Conservation (phyloP, 2,888 invertebrate species). For the Pandemis cinnamomeana region DNA sequence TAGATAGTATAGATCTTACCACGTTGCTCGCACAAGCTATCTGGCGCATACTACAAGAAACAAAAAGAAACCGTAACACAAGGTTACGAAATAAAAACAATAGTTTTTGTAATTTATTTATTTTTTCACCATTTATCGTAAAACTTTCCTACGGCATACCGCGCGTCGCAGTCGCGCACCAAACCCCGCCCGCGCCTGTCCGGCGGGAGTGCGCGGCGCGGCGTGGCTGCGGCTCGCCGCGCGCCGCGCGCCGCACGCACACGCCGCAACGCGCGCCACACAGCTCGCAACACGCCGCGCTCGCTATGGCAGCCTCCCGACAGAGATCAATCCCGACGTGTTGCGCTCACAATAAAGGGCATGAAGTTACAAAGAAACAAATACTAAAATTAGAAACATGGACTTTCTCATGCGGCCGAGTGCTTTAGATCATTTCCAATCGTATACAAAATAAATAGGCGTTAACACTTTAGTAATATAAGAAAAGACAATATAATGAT, state of each 20-base stretch:
- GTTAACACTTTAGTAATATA: slow-evolving; percentile 58
- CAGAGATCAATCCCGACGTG: slow-evolving; percentile 50
- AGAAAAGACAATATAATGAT: slow-evolving; percentile 62
- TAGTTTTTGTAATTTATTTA: slow-evolving; percentile 81
- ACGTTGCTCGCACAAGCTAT: too few relatives aligned
- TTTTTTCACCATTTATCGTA: slow-evolving; percentile 85
- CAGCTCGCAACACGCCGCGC: slow-evolving; percentile 10
- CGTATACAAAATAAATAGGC: slow-evolving; percentile 71
- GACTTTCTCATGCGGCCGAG: slow-evolving; percentile 47
- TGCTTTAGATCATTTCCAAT: slow-evolving; percentile 29
- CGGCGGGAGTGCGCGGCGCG: slow-evolving; percentile 54
- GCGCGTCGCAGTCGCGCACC: slow-evolving; percentile 81
- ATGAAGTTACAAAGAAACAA: slow-evolving; percentile 54
- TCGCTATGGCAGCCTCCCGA: not conserved
- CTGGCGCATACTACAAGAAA: too few relatives aligned
- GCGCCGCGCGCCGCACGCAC: slow-evolving; percentile 39
- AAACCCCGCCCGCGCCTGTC: slow-evolving; percentile 81
- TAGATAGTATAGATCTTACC: too few relatives aligned
- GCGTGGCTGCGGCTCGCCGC: slow-evolving; percentile 38
- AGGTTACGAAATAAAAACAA: slow-evolving; percentile 33
- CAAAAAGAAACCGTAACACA: too few relatives aligned
- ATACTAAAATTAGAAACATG: slow-evolving; percentile 56
- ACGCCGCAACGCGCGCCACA: slow-evolving; percentile 37
- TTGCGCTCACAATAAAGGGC: slow-evolving; percentile 62
- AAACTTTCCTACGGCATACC: slow-evolving; percentile 83